A percentile compares a stretch with the other conserved stretches of the same genome.
Evolutionary conservation across 1,140 invertebrate species (phyloP).

Genomic region (Melitaea cinxia): DNA sequence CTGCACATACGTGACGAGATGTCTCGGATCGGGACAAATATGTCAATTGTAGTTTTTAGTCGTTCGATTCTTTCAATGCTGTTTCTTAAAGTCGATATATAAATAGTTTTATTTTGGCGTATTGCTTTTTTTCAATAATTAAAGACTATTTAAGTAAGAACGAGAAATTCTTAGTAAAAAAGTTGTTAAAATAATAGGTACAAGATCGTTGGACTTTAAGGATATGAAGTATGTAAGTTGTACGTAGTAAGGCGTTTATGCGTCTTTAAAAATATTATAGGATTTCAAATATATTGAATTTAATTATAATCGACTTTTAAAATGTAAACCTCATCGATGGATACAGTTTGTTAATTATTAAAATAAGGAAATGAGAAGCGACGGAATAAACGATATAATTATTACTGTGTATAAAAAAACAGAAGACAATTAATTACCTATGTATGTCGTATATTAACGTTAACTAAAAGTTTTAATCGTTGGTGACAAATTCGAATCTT

Average conservation of each 20-base stretch:
- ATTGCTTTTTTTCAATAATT: constrained; percentile 14
- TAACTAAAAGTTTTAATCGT: background rate
- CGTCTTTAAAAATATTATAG: too few species aligned
- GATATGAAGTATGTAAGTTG: background rate
- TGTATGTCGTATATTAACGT: too few species aligned
- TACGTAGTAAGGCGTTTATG: too few species aligned
- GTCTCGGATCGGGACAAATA: constrained; percentile 72
- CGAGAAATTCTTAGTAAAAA: background rate
- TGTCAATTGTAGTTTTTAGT: constrained; percentile 71
- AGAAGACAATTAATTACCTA: too few species aligned
- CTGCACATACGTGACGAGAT: constrained; percentile 73
- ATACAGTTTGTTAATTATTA: too few species aligned
- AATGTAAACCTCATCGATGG: too few species aligned
- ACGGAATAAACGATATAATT: too few species aligned
- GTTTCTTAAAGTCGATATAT: constrained; percentile 30
- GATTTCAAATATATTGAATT: too few species aligned
- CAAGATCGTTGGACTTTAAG: background rate
- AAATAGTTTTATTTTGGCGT: constrained; percentile 27
- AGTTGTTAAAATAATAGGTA: background rate
- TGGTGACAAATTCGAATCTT: constrained; percentile 10
- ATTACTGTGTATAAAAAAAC: too few species aligned
- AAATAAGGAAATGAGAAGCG: too few species aligned
- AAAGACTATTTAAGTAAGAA: background rate
- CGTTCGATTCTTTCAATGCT: constrained; percentile 63
- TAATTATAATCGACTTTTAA: too few species aligned